Evolutionary conservation across 2,797 vertebrate genomes (phyloP).

Genomic region (Mareca penelope): DNA sequence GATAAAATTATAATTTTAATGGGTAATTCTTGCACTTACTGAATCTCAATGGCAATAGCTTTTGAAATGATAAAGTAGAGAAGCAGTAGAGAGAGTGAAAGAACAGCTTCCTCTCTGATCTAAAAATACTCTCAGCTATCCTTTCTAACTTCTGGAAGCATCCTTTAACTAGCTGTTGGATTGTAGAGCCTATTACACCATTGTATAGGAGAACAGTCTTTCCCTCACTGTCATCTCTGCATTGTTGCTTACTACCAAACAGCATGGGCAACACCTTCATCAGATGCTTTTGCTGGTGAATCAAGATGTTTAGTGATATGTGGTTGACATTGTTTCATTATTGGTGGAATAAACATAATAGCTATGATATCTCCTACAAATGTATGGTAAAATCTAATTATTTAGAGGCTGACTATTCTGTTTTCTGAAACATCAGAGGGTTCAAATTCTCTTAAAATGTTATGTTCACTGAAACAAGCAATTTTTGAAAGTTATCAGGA

Average conservation of each 20-base stretch:
- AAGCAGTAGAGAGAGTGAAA: neutral
- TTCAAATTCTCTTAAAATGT: neutral
- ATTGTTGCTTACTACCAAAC: neutral
- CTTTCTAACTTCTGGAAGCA: neutral
- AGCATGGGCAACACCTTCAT: accelerated
- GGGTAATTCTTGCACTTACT: neutral
- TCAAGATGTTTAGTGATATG: neutral
- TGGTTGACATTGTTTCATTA: neutral
- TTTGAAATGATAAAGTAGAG: neutral
- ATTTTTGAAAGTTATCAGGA: neutral
- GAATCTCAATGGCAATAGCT: neutral
- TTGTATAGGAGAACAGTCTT: neutral
- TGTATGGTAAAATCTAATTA: neutral
- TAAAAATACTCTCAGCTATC: neutral
- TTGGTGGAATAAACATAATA: neutral
- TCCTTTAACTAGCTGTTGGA: neutral
- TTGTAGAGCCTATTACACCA: neutral
- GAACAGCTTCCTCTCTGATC: neutral
- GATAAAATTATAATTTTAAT: neutral
- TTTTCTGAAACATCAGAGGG: neutral
- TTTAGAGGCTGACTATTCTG: neutral
- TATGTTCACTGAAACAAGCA: neutral
- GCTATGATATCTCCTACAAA: neutral
- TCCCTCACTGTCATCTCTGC: neutral
- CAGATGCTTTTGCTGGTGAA: neutral